A percentile compares a stretch with the other conserved stretches of the same genome.
These are phyloP conservation scores for Sebastes variabilis DNA, from an alignment of 2,797 vertebrate species.

Conservation along the genomic window DNA sequence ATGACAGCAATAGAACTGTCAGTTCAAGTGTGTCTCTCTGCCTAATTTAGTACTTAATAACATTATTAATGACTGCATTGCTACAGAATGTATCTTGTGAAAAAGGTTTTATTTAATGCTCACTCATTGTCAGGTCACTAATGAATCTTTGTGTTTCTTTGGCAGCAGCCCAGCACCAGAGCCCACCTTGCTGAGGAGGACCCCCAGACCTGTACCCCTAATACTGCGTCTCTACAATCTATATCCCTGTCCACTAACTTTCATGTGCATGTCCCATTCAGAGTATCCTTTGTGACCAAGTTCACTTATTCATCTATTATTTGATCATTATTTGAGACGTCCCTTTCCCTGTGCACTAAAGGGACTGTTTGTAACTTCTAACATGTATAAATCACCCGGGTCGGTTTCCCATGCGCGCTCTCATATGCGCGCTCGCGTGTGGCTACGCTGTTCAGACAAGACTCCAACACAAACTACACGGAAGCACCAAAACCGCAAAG, in stretches of 20 bases:
- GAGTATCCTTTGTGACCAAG: background rate
- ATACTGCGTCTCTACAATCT: constrained; percentile 74
- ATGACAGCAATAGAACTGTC: no score
- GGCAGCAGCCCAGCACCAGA: constrained; percentile 14
- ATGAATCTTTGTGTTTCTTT: background rate
- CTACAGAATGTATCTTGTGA: background rate
- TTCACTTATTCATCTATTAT: background rate
- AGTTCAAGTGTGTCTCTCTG: background rate
- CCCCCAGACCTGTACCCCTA: constrained; percentile 36
- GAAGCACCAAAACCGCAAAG: no score
- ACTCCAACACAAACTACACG: no score
- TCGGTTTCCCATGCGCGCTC: no score
- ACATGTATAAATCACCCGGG: no score
- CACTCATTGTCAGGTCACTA: background rate
- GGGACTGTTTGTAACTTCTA: no score
- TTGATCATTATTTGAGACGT: background rate
- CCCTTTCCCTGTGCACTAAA: background rate
- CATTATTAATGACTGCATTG: background rate
- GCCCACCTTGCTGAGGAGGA: constrained; percentile 17
- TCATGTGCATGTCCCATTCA: constrained; percentile 33
- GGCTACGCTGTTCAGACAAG: no score
- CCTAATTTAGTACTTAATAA: background rate
- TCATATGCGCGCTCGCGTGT: no score
- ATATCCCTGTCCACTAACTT: background rate
- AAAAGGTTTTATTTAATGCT: background rate